Evolutionary conservation across 2,797 vertebrate species (phyloP).

Genomic region (Picus viridis): DNA sequence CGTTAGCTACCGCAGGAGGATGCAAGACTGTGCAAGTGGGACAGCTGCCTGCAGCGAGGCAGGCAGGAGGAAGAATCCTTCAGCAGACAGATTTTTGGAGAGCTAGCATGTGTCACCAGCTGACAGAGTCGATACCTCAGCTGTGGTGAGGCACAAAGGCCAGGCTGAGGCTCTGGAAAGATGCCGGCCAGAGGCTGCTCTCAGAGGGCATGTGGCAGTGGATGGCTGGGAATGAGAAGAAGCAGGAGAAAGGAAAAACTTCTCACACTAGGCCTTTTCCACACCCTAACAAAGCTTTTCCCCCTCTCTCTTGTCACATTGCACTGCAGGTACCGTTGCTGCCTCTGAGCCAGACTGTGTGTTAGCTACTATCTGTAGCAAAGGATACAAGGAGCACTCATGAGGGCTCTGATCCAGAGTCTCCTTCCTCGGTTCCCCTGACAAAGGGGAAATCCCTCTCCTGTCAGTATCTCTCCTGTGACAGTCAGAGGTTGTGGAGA

Average conservation of each 20-base stretch:
- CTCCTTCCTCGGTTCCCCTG: not conserved
- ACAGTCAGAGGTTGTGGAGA: not conserved
- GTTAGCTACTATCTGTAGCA: not conserved
- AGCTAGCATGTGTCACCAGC: not conserved
- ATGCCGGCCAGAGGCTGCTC: not conserved
- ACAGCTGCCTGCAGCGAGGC: slow-evolving; percentile 24
- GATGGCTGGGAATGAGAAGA: not conserved
- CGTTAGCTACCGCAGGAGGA: not conserved
- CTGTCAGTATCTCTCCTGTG: too few species aligned
- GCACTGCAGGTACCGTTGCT: fast-evolving
- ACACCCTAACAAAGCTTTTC: not conserved
- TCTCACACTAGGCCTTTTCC: not conserved
- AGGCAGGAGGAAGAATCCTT: not conserved
- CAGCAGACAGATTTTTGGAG: not conserved
- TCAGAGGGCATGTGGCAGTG: not conserved
- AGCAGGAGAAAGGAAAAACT: not conserved
- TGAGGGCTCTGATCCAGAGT: not conserved
- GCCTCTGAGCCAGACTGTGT: not conserved
- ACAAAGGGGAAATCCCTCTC: not conserved
- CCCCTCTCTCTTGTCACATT: fast-evolving
- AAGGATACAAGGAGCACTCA: not conserved
- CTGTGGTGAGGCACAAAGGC: not conserved
- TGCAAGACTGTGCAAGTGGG: not conserved
- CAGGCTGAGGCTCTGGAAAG: not conserved
- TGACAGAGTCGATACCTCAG: not conserved